A percentile compares a stretch with the other conserved stretches of the same genome.
Conservation (phyloP, 2,113 vertebrate genomes). For the Hippocampus zosterae region DNA sequence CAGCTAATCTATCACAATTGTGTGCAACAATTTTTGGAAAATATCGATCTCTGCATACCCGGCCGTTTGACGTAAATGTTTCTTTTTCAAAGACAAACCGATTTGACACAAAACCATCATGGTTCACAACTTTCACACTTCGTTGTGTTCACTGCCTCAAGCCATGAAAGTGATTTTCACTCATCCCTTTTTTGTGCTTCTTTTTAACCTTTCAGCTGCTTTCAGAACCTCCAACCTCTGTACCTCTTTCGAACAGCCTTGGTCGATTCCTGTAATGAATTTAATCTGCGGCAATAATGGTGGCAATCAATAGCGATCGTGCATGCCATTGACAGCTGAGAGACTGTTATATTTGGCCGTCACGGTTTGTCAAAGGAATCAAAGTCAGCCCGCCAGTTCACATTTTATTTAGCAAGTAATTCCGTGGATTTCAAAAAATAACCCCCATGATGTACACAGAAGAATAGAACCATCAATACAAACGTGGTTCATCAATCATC, state of each 20-base stretch:
- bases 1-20: no score
- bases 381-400: slow-evolving; percentile 53
- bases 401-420: slow-evolving; percentile 59
- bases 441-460: slow-evolving; percentile 39
- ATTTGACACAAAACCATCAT: slow-evolving; percentile 32
- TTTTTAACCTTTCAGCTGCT: slow-evolving; percentile 57
- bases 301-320: slow-evolving; percentile 65
- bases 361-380: slow-evolving; percentile 55
- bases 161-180: slow-evolving; percentile 16
- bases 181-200: background rate
- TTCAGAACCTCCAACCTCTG: slow-evolving; percentile 56
- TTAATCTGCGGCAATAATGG: slow-evolving; percentile 64
- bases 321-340: slow-evolving; percentile 68
- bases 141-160: slow-evolving; percentile 21
- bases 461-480: slow-evolving; percentile 42
- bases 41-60: background rate
- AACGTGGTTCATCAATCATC: slow-evolving; percentile 41
- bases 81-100: slow-evolving; percentile 6
- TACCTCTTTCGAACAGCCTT: slow-evolving; percentile 51
- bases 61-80: background rate
- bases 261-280: slow-evolving; percentile 65
- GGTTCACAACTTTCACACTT: slow-evolving; percentile 25
- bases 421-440: slow-evolving; percentile 35
- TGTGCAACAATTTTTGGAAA: background rate
- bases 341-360: slow-evolving; percentile 63